Evolutionary conservation across 2,888 invertebrate genomes (phyloP), one percentile per base, ranked within the genome.

Genomic region (Mystacides longicornis): DNA sequence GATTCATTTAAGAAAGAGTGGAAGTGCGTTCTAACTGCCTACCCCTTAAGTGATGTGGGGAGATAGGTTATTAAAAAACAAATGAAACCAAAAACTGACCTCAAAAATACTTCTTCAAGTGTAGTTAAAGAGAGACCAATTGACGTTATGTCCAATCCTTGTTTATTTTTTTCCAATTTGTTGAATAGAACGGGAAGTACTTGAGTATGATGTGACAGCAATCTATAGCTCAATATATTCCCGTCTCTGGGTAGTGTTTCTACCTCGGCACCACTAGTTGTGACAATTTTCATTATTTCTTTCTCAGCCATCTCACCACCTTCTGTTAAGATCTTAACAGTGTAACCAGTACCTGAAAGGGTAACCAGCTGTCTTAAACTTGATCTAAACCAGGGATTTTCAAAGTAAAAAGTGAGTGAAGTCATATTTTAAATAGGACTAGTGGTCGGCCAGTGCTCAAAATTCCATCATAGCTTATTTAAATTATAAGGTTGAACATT

Each of bases 91-190:
- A 23, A 48, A 11, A 23, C 3, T 20, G 22, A 87, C 89, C 83
- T 88, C 50, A 94, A 69, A 69, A 93, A 94, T 1, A 97, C 94
- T 71, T 96, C 94, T 69, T 97, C 96, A 65, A 97, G 78, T 0
- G 94, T 93, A 0, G 94, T 92, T 18, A 91, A 82, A 0, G 92
- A 88, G 0, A 94, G 82, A 0, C 92, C 89, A 55, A 93, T 86
- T 7, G 87, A 84, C 49, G 80, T 77, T 46, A 95, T 83, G 1
- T 83, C 83, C n/a, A 91, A 71, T 3, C 73, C 66, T 0, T 71
- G 67, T 62, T 79, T 81, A 14, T 74, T 68, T 0, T 62, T 56
- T 68, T 93, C 91, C 42, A 94, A 66, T 1, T 16, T 16, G 14
- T 23, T 22, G 20, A 54, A 54, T 21, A 54, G 31, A 4, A n/a